phyloP scores from a whole-genome alignment of 1,140 invertebrate genomes.

The Drosophila tani region DNA sequence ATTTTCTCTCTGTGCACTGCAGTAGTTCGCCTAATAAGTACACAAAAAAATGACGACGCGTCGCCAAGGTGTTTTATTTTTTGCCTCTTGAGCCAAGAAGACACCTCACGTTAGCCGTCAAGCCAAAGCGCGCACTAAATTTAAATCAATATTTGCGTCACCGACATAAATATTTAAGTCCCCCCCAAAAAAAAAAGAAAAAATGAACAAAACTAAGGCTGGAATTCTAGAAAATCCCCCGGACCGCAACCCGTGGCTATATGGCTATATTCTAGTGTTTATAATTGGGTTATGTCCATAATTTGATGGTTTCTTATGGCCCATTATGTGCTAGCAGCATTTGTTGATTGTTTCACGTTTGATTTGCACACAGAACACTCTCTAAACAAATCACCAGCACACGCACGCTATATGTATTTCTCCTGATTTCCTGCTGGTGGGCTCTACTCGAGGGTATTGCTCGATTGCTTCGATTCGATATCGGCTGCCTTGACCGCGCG shows the following conservation, averaged over 20 bases:
- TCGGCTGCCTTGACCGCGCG: slow-evolving; percentile 30
- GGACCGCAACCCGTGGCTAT: slow-evolving; percentile 18
- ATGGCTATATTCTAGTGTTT: slow-evolving; percentile 40
- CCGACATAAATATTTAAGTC: slow-evolving; percentile 70
- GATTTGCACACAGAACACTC: slow-evolving; percentile 32
- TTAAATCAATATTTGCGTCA: slow-evolving; percentile 75
- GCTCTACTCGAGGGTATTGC: slow-evolving; percentile 17
- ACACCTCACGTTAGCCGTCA: slow-evolving; percentile 20
- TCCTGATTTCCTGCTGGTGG: slow-evolving; percentile 22
- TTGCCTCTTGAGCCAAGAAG: slow-evolving; percentile 26
- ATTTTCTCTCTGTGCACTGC: neutral
- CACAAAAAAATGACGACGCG: slow-evolving; percentile 8
- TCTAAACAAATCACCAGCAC: slow-evolving; percentile 60
- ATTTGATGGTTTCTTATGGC: slow-evolving; percentile 67
- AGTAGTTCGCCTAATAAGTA: slow-evolving; percentile 5
- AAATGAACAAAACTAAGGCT: neutral
- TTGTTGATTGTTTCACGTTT: slow-evolving; percentile 61
- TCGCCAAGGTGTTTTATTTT: slow-evolving; percentile 22
- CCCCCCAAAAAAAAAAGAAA: neutral
- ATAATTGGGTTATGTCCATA: slow-evolving; percentile 69
- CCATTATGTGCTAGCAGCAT: slow-evolving; percentile 25
- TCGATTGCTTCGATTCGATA: slow-evolving; percentile 12
- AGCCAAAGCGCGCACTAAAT: slow-evolving; percentile 41
- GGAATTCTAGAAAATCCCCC: slow-evolving; percentile 19
- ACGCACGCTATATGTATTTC: slow-evolving; percentile 45